These are phyloP conservation scores for Galeopsomyia nigrocyanea DNA, from an alignment of 2,888 invertebrate species.

Conservation along the genomic window DNA sequence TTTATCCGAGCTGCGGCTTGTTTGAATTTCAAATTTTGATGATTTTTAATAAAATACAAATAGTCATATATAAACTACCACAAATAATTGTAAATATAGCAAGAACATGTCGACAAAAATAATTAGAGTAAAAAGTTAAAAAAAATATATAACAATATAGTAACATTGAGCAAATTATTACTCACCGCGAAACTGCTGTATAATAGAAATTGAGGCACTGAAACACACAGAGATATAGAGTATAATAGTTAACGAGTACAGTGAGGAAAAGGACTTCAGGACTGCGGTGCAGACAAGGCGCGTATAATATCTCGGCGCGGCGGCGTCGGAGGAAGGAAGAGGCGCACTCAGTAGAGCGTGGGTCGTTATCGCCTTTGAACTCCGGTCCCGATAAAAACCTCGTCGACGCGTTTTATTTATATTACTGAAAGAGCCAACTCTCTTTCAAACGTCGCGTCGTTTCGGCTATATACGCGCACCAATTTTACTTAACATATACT, in stretches of 20 bases:
- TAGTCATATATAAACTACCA: too few relatives aligned
- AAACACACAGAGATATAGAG: background rate
- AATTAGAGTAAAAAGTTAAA: too few relatives aligned
- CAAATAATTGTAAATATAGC: too few relatives aligned
- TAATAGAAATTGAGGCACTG: too few relatives aligned
- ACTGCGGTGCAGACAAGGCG: too few relatives aligned
- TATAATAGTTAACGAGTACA: background rate
- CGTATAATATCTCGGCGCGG: background rate
- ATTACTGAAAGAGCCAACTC: background rate
- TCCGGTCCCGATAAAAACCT: slow-evolving; percentile 42
- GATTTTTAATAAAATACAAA: too few relatives aligned
- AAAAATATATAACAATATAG: too few relatives aligned
- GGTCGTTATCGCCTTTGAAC: slow-evolving; percentile 47
- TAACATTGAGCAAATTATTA: too few relatives aligned
- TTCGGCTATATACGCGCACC: slow-evolving; percentile 13
- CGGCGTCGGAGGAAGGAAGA: slow-evolving; percentile 44
- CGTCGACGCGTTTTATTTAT: background rate
- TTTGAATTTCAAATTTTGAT: too few relatives aligned
- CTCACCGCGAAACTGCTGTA: too few relatives aligned
- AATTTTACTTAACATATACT: slow-evolving; percentile 15
- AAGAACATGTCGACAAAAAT: too few relatives aligned
- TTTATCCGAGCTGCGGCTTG: too few relatives aligned
- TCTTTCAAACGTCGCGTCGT: background rate
- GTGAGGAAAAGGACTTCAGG: background rate
- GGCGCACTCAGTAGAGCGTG: slow-evolving; percentile 34